phyloP scores from a whole-genome alignment of 2,113 vertebrate genomes.

The Ceyx melanurus region DNA sequence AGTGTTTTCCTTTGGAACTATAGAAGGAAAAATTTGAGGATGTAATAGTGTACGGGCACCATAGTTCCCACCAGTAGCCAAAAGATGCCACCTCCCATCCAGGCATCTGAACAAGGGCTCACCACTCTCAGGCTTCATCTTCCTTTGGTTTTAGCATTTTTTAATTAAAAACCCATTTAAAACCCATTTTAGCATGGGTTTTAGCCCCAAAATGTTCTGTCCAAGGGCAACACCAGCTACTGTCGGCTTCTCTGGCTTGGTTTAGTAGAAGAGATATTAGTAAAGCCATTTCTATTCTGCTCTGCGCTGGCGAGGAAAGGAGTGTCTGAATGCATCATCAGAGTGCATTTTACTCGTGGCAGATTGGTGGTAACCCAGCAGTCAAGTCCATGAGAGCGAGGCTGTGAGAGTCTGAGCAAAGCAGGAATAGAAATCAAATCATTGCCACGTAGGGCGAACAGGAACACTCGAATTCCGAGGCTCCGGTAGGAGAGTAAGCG shows the following conservation, averaged over 20 bases:
- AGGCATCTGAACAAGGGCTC: neutral
- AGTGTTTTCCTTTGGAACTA: neutral
- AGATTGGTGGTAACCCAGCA: slow-evolving; percentile 39
- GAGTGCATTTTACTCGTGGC: neutral
- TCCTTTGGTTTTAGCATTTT: neutral
- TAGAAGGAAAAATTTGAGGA: neutral
- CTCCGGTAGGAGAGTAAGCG: neutral
- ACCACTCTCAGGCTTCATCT: neutral
- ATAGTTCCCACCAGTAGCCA: neutral
- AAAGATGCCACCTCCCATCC: neutral
- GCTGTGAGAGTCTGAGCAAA: neutral
- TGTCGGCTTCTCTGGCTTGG: neutral
- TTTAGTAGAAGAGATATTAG: neutral
- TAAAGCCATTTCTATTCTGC: neutral
- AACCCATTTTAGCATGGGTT: too few species aligned
- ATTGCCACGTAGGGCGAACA: neutral
- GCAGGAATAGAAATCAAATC: slow-evolving; percentile 47
- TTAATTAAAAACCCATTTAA: too few species aligned
- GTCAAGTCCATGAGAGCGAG: neutral
- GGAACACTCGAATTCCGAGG: slow-evolving; percentile 19
- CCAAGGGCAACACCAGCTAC: neutral
- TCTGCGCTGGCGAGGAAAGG: neutral
- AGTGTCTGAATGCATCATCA: neutral
- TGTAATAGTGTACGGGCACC: neutral
- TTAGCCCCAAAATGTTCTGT: neutral